Conservation (phyloP, 2,113 vertebrate genomes). For the Pandion haliaetus region DNA sequence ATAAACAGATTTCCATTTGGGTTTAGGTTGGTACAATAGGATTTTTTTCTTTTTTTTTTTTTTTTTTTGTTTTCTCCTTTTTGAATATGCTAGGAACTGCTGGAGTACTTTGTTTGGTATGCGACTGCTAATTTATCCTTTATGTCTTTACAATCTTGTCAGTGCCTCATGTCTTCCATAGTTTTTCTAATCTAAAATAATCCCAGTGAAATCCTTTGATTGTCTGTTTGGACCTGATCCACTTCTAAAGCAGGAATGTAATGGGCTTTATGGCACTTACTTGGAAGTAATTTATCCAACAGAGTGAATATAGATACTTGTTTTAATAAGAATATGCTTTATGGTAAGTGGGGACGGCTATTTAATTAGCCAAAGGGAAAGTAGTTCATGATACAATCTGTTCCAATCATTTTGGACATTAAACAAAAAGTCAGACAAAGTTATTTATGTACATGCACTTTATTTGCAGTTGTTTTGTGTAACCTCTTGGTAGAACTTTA, state of each 20-base stretch:
- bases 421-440: constrained; percentile 79
- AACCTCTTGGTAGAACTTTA: constrained; percentile 72
- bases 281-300: constrained; percentile 90
- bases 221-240: constrained; percentile 96
- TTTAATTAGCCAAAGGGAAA: constrained; percentile 93
- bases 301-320: constrained; percentile 89
- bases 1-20: constrained; percentile 70
- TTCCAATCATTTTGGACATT: constrained; percentile 85
- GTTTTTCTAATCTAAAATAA: constrained; percentile 97
- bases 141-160: constrained; percentile 87
- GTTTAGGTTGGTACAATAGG: constrained; percentile 59
- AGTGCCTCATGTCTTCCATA: constrained; percentile 83
- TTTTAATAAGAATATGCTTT: constrained; percentile 95
- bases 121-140: constrained; percentile 87
- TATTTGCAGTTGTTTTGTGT: constrained; percentile 75
- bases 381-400: constrained; percentile 82
- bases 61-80: background rate
- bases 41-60: constrained; percentile 12
- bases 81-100: constrained; percentile 34
- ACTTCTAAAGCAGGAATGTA: constrained; percentile 90
- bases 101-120: constrained; percentile 78
- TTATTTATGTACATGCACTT: constrained; percentile 78
- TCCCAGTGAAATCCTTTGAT: constrained; percentile 97
- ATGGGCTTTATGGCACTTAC: constrained; percentile 95
- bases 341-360: constrained; percentile 87